Percentiles rank a stretch among this genome's conserved stretches.
These are phyloP conservation scores for Drosophila pectinifera DNA, from an alignment of 1,140 invertebrate genomes.

Conservation along the genomic window DNA sequence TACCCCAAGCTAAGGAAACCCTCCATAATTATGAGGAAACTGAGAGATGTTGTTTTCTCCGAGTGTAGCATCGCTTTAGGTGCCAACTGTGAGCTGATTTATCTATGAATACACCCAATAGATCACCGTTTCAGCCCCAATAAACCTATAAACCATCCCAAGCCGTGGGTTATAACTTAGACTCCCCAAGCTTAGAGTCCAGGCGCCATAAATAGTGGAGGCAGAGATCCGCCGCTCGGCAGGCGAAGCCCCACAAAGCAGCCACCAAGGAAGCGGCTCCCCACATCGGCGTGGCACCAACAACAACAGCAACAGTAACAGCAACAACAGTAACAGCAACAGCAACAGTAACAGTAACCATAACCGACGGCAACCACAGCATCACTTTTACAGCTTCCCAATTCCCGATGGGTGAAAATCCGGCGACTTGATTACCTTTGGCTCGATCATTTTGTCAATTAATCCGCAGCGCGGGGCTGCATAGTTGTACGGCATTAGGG, in stretches of 20 bases:
- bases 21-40: too few species aligned
- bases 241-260: slow-evolving; percentile 39
- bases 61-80: too few species aligned
- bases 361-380: slow-evolving; percentile 57
- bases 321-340: too few species aligned
- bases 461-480: slow-evolving; percentile 86
- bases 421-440: slow-evolving; percentile 85
- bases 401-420: neutral
- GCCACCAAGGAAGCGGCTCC: slow-evolving; percentile 40
- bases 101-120: slow-evolving; percentile 16
- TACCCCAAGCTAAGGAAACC: neutral
- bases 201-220: slow-evolving; percentile 18
- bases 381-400: slow-evolving; percentile 75
- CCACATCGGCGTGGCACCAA: slow-evolving; percentile 17
- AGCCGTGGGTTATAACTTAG: slow-evolving; percentile 10
- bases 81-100: too few species aligned
- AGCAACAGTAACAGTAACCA: slow-evolving; percentile 14
- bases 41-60: too few species aligned
- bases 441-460: slow-evolving; percentile 87
- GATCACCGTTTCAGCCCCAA: slow-evolving; percentile 5
- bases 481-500: slow-evolving; percentile 87
- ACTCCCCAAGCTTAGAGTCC: neutral
- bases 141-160: slow-evolving; percentile 20
- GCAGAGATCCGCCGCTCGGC: slow-evolving; percentile 6
- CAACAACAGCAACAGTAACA: too few species aligned